Evolutionary conservation across 2,113 vertebrate species (phyloP).

Genomic region (Saccopteryx bilineata): DNA sequence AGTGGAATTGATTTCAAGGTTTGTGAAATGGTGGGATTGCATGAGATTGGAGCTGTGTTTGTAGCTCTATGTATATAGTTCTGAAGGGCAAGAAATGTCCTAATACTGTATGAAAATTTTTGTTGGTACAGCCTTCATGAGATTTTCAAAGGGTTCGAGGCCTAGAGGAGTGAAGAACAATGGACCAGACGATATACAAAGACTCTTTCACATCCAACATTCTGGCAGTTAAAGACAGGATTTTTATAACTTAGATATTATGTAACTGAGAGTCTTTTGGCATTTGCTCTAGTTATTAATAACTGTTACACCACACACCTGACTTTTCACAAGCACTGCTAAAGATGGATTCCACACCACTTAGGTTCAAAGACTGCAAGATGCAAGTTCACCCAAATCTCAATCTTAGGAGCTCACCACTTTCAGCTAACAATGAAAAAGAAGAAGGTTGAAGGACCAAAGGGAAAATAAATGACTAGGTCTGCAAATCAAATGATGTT

Average conservation of each 20-base stretch:
- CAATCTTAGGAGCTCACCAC: neutral
- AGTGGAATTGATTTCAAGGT: neutral
- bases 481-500: neutral
- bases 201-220: neutral
- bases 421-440: neutral
- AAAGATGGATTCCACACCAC: neutral
- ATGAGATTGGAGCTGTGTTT: neutral
- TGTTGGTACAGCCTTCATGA: neutral
- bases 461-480: neutral
- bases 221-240: neutral
- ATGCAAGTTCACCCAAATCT: neutral
- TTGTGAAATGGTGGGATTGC: neutral
- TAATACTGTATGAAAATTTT: neutral
- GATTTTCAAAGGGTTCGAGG: conserved; percentile 9
- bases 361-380: neutral
- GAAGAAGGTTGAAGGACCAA: neutral
- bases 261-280: neutral
- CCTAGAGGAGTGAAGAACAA: neutral
- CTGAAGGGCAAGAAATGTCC: neutral
- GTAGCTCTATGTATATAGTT: neutral
- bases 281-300: neutral
- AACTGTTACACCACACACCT: neutral
- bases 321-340: neutral
- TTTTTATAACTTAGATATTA: neutral
- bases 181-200: neutral